Percentiles rank a stretch among this genome's conserved stretches.
Conservation (phyloP, 2,797 vertebrate species). For the Columba guinea region DNA sequence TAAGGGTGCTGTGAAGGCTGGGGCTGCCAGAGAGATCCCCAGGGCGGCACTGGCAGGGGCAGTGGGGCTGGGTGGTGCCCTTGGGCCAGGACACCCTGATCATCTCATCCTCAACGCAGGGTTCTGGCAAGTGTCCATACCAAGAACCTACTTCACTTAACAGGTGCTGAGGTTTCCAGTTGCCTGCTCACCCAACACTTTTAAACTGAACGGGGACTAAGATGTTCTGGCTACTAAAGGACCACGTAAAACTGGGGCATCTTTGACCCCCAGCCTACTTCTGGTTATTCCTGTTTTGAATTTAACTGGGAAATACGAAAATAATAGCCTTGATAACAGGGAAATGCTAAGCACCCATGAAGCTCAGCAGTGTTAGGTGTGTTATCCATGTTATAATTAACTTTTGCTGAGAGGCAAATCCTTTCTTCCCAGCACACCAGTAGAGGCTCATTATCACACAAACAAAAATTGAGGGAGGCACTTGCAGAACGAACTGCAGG, state of each 20-base stretch:
- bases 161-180: not conserved
- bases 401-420: not conserved
- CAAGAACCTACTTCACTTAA: not conserved
- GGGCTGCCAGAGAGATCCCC: not conserved
- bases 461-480: not conserved
- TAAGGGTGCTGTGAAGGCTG: not conserved
- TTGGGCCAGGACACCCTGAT: not conserved
- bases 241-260: not conserved
- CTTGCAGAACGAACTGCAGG: not conserved
- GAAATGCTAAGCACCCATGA: not conserved
- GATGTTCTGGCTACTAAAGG: not conserved
- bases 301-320: not conserved
- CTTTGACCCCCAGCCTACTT: not conserved
- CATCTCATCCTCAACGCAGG: not conserved
- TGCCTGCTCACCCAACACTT: not conserved
- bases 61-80: not conserved
- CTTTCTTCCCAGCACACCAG: not conserved
- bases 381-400: not conserved
- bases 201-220: not conserved
- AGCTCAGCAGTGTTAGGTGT: not conserved
- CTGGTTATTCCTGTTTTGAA: not conserved
- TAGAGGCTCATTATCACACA: not conserved
- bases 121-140: not conserved
- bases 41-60: fast-evolving
- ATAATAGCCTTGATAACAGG: not conserved